Evolutionary conservation across 1,140 invertebrate species (phyloP).

Genomic region (Trichonephila inaurata): DNA sequence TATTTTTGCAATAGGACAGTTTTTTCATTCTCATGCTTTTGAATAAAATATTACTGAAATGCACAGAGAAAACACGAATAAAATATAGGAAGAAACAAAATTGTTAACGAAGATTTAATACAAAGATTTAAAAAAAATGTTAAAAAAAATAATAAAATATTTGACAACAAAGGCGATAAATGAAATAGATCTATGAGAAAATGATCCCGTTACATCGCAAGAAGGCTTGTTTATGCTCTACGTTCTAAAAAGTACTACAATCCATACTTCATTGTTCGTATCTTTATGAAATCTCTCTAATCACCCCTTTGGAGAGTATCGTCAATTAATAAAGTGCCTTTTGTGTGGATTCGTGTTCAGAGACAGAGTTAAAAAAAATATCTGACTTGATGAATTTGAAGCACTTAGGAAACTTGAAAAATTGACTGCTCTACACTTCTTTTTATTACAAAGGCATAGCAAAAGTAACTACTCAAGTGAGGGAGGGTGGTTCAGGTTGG

Average conservation of each 20-base stretch:
- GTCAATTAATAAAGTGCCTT: conserved; percentile 25
- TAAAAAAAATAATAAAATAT: no score
- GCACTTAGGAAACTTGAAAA: conserved; percentile 29
- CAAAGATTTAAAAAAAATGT: no score
- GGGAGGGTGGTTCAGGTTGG: background rate
- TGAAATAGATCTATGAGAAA: no score
- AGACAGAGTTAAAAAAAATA: background rate
- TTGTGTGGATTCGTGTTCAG: background rate
- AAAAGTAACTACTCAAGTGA: background rate
- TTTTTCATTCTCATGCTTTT: no score
- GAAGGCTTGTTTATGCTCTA: background rate
- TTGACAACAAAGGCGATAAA: no score
- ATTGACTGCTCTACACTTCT: conserved; percentile 35
- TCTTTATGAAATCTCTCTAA: conserved; percentile 7
- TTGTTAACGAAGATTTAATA: no score
- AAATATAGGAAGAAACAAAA: no score
- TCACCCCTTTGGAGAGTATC: background rate
- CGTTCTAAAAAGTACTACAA: background rate
- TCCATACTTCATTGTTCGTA: background rate
- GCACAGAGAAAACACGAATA: no score
- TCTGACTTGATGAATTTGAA: conserved; percentile 26
- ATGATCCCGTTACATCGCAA: no score
- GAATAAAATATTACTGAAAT: no score
- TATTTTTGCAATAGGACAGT: no score
- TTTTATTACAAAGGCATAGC: conserved; percentile 26